Conservation (phyloP, 2,797 vertebrate species). For the Cephalopachus bancanus region DNA sequence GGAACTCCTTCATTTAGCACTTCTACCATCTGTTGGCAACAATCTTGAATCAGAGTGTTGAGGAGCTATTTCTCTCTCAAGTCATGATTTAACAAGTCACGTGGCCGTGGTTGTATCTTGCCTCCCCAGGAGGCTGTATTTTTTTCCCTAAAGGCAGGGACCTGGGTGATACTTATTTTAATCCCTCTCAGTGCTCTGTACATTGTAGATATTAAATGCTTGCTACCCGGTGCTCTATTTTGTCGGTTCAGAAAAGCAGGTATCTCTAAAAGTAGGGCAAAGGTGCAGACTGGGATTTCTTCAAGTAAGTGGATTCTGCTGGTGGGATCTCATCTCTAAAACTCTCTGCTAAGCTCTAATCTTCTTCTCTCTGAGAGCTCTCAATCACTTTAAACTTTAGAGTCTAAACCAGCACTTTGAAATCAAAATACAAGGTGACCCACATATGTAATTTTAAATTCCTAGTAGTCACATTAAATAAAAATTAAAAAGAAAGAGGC, state of each 20-base stretch:
- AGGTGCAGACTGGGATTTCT: slow-evolving; percentile 49
- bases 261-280: slow-evolving; percentile 55
- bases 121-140: background rate
- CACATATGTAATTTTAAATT: background rate
- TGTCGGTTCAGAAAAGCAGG: slow-evolving; percentile 32
- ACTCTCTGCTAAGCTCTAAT: slow-evolving; percentile 43
- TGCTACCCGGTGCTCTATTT: background rate
- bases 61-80: background rate
- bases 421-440: slow-evolving; percentile 7
- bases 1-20: background rate
- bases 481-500: background rate
- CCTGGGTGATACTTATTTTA: slow-evolving; percentile 46
- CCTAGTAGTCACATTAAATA: background rate
- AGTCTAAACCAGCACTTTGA: slow-evolving; percentile 29
- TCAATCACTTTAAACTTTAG: slow-evolving; percentile 28
- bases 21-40: background rate
- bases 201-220: background rate
- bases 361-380: slow-evolving; percentile 48
- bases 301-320: background rate
- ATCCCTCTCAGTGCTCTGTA: background rate
- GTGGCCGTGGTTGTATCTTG: background rate
- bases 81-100: background rate
- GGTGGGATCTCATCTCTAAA: slow-evolving; percentile 42
- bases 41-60: background rate
- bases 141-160: background rate